Base-by-base conservation (phyloP, 1,140 invertebrate genomes). In the Temnothorax longispinosus region DNA sequence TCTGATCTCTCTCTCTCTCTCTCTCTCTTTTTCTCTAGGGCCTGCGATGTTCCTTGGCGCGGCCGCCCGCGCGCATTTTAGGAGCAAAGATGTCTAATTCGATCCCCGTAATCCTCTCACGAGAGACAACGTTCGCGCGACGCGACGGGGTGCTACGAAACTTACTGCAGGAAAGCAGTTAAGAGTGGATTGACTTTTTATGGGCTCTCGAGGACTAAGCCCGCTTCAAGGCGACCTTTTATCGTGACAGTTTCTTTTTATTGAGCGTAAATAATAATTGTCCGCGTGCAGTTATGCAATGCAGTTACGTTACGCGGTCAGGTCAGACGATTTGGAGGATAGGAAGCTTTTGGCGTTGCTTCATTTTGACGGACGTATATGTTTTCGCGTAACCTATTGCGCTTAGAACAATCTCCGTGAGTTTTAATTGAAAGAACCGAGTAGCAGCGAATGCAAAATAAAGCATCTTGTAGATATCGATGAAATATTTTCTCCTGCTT, bases 191-290 rank as follows among this genome's bases (percentile, higher is more conserved):
- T 21, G 54, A 60, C 21, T 74, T 74, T 74, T 74, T 47, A 74
- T 10, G 32, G 21, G 18, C 15, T 47, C 38, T 60, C 67, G 80
- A 47, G 52, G 38, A 60, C 67, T 47, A 47, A 72, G 38, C 38
- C 27, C 65, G 52, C 27, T 58, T 62, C 85, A 81, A 86, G 85
- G 72, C 64, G 64, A 67, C 18, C 64, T 27, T 62, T 86, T 86
- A 82, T 86, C 85, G 77, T 10, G 21, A 71, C 65, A 71, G 32
- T 82, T 60, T 60, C 85, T 41, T 86, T 65, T 71, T 72, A 71
- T 86, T 62, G 64, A 41, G n/a, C 76, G 27, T 82, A 86, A 86
- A 86, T 80, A 69, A 82, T 86, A 82, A 86, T 86, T 86, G 62
- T 71, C 18, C 32, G 27, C 27, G 71, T n/a, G 52, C 11, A 50